Evolutionary conservation across 2,888 invertebrate species (phyloP), one percentile per base, ranked within the genome.

Genomic region (Idaea biselata): DNA sequence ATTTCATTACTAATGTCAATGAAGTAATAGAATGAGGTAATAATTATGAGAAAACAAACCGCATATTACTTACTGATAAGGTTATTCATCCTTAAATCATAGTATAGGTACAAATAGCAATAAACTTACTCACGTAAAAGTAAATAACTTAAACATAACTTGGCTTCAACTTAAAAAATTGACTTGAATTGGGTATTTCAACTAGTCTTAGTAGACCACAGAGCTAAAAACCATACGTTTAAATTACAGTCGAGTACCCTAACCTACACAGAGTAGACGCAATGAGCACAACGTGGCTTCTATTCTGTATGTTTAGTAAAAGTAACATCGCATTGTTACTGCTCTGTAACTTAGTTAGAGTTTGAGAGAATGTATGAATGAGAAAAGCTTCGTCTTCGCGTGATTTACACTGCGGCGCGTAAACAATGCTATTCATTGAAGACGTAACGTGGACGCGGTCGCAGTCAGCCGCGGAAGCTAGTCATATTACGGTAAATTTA

Each of bases 341-440:
- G 74, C 65, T 62, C 71, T 76, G 69, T 75, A 69, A 32, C 62
- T 64, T 65, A 65, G 77, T 77, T 73, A 73, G 74, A 82, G 80
- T 79, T 32, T 79, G 79, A 82, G 79, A 76, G 76, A 76, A 74
- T 74, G 75, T 79, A 71, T 73, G 73, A 73, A 74, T 75, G 73
- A 74, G 75, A 75, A 76, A 77, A 79, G 79, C 80, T 80, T 81
- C 77, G 72, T 78, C 72, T 71, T 72, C 72, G 71, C 75, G 73
- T 91, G 91, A 91, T 91, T 91, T 91, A 91, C 89, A 83, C 85
- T 90, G 91, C 76, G 91, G 91, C 88, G 76, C 80, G 71, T 82
- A 84, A 84, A 89, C 89, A 91, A 91, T 88, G 81, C 84, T 81
- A 82, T 83, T 82, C 78, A 75, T 73, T 72, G 75, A 76, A 80